Conservation (phyloP, 2,113 vertebrate genomes). For the Pseudorasbora parva region DNA sequence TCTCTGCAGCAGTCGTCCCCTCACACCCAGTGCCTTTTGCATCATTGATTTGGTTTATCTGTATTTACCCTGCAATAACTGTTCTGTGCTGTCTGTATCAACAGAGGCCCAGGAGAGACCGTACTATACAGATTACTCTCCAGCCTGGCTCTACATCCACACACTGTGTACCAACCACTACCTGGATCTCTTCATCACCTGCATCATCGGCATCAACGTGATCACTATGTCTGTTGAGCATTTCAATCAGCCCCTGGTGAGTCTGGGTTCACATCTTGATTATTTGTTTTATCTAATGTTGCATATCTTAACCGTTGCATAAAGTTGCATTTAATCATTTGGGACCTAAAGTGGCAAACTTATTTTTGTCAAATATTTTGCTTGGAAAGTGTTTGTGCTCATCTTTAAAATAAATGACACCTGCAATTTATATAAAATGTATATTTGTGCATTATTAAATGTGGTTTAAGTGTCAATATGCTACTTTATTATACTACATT, state of each 20-base stretch:
- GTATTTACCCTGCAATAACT: slow-evolving; percentile 36
- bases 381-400: neutral
- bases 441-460: slow-evolving; percentile 1
- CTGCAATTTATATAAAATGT: neutral
- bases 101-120: slow-evolving; percentile 92
- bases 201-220: slow-evolving; percentile 96
- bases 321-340: neutral
- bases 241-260: slow-evolving; percentile 92
- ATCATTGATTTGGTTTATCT: slow-evolving; percentile 33
- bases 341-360: neutral
- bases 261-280: neutral
- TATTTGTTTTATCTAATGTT: neutral
- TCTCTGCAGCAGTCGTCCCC: slow-evolving; percentile 34
- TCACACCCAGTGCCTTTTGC: slow-evolving; percentile 13
- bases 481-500: neutral
- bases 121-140: slow-evolving; percentile 92
- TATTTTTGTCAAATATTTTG: too few species aligned
- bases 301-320: neutral
- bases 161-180: slow-evolving; percentile 95
- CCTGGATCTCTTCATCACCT: slow-evolving; percentile 96
- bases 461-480: neutral
- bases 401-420: neutral
- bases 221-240: slow-evolving; percentile 98
- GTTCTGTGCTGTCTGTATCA: slow-evolving; percentile 40
- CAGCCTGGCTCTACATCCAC: slow-evolving; percentile 86